Percentiles rank a stretch among this genome's conserved stretches.
Evolutionary conservation across 2,113 vertebrate species (phyloP).

Genomic region (Brienomyrus longianalis): DNA sequence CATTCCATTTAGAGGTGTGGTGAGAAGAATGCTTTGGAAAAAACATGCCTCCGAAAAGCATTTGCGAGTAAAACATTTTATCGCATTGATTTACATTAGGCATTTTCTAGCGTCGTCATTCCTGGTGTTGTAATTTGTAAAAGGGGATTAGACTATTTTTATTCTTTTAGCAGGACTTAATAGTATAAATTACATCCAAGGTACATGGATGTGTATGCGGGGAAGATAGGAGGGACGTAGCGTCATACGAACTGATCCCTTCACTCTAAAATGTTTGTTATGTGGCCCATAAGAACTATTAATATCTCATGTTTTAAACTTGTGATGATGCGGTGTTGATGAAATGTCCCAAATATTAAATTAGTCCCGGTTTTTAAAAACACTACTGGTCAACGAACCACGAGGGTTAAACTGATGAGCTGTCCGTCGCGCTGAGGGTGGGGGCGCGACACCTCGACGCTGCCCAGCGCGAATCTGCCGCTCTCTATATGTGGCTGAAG

Average conservation of each 20-base stretch:
- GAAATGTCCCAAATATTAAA: not conserved
- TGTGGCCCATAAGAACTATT: not conserved
- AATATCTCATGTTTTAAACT: not conserved
- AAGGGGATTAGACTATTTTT: not conserved
- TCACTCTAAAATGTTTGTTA: not conserved
- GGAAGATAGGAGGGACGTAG: not conserved
- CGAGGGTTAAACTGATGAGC: not conserved
- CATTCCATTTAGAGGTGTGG: not conserved
- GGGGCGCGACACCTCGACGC: not conserved
- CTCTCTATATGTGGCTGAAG: not conserved
- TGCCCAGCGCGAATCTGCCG: not conserved
- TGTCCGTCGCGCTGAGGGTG: not conserved
- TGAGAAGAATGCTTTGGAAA: not conserved
- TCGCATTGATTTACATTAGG: not conserved
- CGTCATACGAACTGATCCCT: not conserved
- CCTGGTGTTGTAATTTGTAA: not conserved
- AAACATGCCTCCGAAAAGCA: not conserved
- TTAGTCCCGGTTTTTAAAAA: not conserved
- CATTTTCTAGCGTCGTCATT: not conserved
- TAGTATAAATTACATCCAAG: not conserved
- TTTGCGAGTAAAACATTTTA: not conserved
- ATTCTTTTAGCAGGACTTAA: not conserved
- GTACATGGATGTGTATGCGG: not conserved
- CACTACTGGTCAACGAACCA: not conserved
- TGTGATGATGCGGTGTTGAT: not conserved